Evolutionary conservation across 2,888 invertebrate species (phyloP), one percentile per base, ranked within the genome.

Genomic region (Siphonodentalium dalli): DNA sequence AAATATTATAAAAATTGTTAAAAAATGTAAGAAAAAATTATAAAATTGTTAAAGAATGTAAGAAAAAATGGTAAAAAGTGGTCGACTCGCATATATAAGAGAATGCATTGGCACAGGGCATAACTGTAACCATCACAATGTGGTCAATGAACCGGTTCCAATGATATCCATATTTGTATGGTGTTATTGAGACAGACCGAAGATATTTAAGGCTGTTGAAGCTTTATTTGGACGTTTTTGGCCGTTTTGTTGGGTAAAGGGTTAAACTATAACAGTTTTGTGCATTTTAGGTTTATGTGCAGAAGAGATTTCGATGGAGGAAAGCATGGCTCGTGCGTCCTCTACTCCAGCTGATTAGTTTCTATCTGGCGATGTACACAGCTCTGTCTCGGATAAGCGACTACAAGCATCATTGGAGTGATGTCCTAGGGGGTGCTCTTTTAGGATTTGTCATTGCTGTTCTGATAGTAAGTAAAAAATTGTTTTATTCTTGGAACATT

Each of bases 381-480:
- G 67, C 72, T 9, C 86, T 97, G 85, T 90, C 93, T 1, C 87
- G 97, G 31, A 88, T 98, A 27, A 93, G 93, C 1, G 93, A 98
- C 85, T 94, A 97, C 85, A 96, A 96, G 81, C 97, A 98, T 83
- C 97, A 98, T 78, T 96, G 95, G 94, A 94, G 93, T 74, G 98
- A 98, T 83, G 97, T 97, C 2, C 84, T 97, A 20, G 88, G 88
- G 44, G 98, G 98, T 0, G 77, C 81, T 31, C 42, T 85, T 34
- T 79, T 86, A 53, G 86, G 86, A 28, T 68, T 73, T 21, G 38
- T 72, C 24, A 49, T 63, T 8, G 49, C 58, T 28, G 37, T 61
- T 21, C 45, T 62, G 20, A 50, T 61, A 37, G 68, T 68, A 49
- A 63, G 68, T 65, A 4, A 41, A n/a, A n/a, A n/a, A n/a, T n/a